A percentile compares a stretch with the other conserved stretches of the same genome.
Evolutionary conservation across 2,113 vertebrate genomes (phyloP).

Genomic region (Bubalus kerabau): DNA sequence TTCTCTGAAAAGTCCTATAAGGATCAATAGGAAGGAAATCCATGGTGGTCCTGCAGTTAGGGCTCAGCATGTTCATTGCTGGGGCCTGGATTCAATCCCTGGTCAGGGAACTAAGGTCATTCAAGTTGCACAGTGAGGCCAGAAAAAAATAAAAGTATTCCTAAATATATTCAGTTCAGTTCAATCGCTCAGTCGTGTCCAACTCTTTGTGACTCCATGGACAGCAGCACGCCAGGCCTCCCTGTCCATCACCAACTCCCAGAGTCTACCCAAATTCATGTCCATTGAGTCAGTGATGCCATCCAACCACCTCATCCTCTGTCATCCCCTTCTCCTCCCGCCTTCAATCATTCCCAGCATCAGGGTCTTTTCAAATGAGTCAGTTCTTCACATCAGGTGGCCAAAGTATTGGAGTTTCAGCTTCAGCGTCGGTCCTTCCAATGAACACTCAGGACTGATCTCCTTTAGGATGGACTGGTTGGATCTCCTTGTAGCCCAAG

Average conservation of each 20-base stretch:
- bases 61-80: not conserved
- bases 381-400: rapidly evolving
- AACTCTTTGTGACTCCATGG: not conserved
- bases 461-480: not conserved
- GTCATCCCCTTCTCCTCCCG: not conserved
- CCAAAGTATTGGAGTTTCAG: not conserved
- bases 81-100: not conserved
- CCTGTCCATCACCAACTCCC: not conserved
- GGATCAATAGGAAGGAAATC: not conserved
- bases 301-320: not conserved
- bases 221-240: not conserved
- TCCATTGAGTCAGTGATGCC: not conserved
- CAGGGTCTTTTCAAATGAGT: not conserved
- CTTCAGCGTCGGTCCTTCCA: not conserved
- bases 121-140: not conserved
- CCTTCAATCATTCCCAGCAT: not conserved
- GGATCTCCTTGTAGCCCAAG: not conserved
- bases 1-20: not conserved
- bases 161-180: not conserved
- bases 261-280: not conserved
- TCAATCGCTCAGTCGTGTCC: rapidly evolving
- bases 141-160: not conserved
- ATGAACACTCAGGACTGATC: not conserved
- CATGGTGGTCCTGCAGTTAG: not conserved
- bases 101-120: not conserved